A percentile compares a stretch with the other conserved stretches of the same genome.
These are phyloP conservation scores for Clarias magur DNA, from an alignment of 2,113 vertebrate species.

Conservation along the genomic window DNA sequence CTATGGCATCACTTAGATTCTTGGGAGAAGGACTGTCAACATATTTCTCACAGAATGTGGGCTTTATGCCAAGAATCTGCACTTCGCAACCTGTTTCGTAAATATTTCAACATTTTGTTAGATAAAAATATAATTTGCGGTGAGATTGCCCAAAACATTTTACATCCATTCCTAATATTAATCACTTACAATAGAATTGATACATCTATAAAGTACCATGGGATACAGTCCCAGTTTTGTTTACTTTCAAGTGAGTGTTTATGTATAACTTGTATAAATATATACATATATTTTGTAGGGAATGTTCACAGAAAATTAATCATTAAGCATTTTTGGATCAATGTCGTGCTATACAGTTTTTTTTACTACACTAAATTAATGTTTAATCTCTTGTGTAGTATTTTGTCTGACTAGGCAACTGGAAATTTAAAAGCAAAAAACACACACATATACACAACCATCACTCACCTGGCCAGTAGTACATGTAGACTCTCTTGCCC, in stretches of 20 bases:
- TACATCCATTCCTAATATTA: neutral
- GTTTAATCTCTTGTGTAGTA: neutral
- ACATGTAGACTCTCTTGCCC: slow-evolving; percentile 86
- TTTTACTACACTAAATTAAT: neutral
- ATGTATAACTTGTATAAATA: neutral
- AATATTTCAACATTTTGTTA: slow-evolving; percentile 36
- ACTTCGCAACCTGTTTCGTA: slow-evolving; percentile 85
- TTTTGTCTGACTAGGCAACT: neutral
- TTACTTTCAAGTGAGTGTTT: neutral
- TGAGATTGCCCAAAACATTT: neutral
- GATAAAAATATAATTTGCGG: neutral
- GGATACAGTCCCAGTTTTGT: neutral
- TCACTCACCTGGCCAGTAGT: slow-evolving; percentile 87
- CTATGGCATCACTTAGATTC: slow-evolving; percentile 80
- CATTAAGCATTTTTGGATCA: neutral
- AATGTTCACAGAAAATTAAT: neutral
- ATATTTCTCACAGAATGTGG: slow-evolving; percentile 85
- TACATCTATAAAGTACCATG: neutral
- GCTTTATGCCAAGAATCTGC: slow-evolving; percentile 84
- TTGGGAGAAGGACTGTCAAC: slow-evolving; percentile 80
- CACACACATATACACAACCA: slow-evolving; percentile 19
- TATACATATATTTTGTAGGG: neutral
- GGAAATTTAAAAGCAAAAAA: neutral
- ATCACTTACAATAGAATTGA: neutral
- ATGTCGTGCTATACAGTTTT: neutral